phyloP scores from a whole-genome alignment of 1,140 invertebrate species.

The Calycopis cecrops region DNA sequence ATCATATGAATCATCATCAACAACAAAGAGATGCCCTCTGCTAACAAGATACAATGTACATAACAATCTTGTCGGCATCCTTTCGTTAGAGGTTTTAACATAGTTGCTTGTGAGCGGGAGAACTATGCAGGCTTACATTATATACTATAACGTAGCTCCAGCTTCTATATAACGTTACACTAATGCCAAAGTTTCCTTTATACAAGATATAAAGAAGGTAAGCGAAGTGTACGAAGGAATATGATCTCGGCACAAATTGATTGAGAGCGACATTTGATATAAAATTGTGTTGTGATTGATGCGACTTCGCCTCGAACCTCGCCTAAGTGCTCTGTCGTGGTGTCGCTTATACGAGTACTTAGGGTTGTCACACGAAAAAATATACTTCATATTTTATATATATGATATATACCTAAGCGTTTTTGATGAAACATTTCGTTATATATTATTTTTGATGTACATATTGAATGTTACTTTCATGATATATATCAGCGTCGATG shows the following conservation, averaged over 20 bases:
- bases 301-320: constrained; percentile 38
- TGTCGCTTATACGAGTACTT: constrained; percentile 22
- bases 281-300: constrained; percentile 74
- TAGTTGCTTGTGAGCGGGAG: too few species aligned
- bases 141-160: not conserved
- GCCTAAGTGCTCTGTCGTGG: constrained; percentile 35
- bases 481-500: too few species aligned
- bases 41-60: not conserved
- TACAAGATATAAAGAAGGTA: not conserved
- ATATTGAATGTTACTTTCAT: too few species aligned
- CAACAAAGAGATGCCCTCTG: too few species aligned
- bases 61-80: constrained; percentile 5
- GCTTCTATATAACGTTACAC: constrained; percentile 7
- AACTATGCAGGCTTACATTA: not conserved
- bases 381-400: too few species aligned
- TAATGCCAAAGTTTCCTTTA: too few species aligned
- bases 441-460: too few species aligned
- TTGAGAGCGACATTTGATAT: constrained; percentile 74
- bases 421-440: too few species aligned
- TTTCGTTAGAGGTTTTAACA: not conserved
- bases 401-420: too few species aligned
- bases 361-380: not conserved
- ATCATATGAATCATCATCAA: too few species aligned
- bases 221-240: constrained; percentile 47
- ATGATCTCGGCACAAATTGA: constrained; percentile 70